A percentile compares a stretch with the other conserved stretches of the same genome.
Evolutionary conservation across 2,113 vertebrate genomes (phyloP).

Genomic region (Strix aluco): DNA sequence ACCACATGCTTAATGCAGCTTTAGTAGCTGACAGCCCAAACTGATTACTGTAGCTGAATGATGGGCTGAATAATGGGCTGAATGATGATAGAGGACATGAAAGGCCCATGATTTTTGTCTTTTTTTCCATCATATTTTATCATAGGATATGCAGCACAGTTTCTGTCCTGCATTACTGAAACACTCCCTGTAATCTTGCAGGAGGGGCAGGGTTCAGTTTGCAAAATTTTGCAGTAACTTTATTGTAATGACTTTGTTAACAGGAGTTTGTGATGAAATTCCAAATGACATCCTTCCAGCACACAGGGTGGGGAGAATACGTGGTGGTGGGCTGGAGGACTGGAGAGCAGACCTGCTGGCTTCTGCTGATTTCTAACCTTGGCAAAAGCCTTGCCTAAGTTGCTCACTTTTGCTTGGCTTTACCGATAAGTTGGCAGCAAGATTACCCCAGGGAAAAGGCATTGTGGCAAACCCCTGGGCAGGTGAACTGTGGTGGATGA

Average conservation of each 20-base stretch:
- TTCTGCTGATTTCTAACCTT: neutral
- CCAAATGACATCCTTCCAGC: neutral
- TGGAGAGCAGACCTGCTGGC: neutral
- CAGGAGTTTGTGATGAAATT: neutral
- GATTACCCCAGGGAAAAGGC: neutral
- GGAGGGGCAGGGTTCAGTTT: neutral
- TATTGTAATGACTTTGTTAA: neutral
- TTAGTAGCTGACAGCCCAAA: neutral
- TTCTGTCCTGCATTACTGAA: neutral
- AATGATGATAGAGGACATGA: neutral
- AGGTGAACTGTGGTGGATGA: neutral
- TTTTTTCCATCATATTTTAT: neutral
- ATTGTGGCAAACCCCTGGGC: fast-evolving
- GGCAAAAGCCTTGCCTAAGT: neutral
- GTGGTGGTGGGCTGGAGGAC: neutral
- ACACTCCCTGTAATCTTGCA: neutral
- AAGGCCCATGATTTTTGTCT: neutral
- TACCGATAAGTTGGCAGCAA: neutral
- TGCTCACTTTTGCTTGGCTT: neutral
- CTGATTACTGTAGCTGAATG: neutral
- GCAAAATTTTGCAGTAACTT: neutral
- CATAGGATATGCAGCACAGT: neutral
- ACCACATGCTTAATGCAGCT: neutral
- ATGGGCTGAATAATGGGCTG: neutral
- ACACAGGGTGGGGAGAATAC: fast-evolving